These are phyloP conservation scores for Pissodes strobi DNA, from an alignment of 1,140 invertebrate species.

Conservation along the genomic window DNA sequence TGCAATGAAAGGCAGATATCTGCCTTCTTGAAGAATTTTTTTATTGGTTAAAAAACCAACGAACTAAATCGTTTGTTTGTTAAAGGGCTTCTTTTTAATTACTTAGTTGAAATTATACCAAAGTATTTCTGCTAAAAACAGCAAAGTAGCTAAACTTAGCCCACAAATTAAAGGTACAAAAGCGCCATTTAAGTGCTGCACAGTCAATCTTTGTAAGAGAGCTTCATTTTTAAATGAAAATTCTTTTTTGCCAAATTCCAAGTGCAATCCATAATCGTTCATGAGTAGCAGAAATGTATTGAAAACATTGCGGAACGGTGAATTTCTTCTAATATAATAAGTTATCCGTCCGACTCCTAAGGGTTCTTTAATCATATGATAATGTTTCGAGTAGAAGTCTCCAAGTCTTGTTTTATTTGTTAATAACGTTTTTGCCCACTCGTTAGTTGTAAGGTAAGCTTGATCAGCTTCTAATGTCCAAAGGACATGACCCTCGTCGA, in stretches of 20 bases:
- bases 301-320: not conserved
- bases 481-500: not conserved
- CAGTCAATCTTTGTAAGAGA: not conserved
- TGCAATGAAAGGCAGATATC: too few relatives aligned
- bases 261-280: constrained; percentile 10
- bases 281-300: constrained; percentile 1
- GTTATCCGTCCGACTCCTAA: constrained; percentile 6
- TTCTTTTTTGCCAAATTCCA: constrained; percentile 7
- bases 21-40: too few relatives aligned
- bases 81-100: too few relatives aligned
- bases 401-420: not conserved
- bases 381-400: not conserved
- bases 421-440: not conserved
- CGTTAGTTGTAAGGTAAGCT: not conserved
- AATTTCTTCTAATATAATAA: constrained; percentile 13
- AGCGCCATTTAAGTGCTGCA: not conserved
- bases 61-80: too few relatives aligned
- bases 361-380: constrained; percentile 17
- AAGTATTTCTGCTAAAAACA: not conserved
- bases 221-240: not conserved
- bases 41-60: too few relatives aligned
- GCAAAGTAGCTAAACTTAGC: not conserved
- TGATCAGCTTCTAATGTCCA: not conserved
- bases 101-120: too few relatives aligned
- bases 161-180: not conserved